These are phyloP conservation scores for Hypocryptadius cinnamomeus DNA, from an alignment of 2,113 vertebrate genomes.

Conservation along the genomic window DNA sequence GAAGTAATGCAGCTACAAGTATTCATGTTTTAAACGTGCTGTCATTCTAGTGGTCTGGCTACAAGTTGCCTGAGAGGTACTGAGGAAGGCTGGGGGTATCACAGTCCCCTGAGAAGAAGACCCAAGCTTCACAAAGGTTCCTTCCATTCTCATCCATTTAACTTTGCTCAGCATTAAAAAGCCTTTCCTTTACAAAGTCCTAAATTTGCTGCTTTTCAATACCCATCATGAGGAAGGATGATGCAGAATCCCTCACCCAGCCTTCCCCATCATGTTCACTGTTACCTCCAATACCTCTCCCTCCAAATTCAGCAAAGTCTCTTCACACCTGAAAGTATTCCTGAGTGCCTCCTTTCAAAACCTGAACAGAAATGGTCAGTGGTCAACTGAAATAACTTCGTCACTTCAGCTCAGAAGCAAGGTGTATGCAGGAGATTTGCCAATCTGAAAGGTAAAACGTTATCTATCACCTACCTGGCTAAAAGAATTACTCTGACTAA, in stretches of 20 bases:
- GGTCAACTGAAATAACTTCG: neutral
- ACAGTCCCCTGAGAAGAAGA: neutral
- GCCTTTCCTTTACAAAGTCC: neutral
- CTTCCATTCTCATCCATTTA: neutral
- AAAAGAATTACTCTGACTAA: neutral
- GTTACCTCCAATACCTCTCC: neutral
- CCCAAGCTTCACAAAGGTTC: neutral
- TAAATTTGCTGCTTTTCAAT: neutral
- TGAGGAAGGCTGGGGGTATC: neutral
- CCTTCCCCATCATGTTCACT: neutral
- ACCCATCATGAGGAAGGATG: neutral
- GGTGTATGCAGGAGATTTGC: neutral
- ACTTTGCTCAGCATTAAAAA: neutral
- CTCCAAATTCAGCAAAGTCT: neutral
- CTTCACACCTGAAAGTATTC: neutral
- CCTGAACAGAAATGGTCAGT: neutral
- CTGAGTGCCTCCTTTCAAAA: neutral
- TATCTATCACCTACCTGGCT: neutral
- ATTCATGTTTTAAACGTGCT: neutral
- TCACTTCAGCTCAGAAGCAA: neutral
- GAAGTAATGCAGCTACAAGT: conserved; percentile 39
- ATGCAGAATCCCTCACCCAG: neutral
- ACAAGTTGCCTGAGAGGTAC: neutral
- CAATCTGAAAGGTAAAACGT: neutral
- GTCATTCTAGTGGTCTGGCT: neutral